Conservation (phyloP, 1,140 invertebrate species). For the Ganaspis sp. region DNA sequence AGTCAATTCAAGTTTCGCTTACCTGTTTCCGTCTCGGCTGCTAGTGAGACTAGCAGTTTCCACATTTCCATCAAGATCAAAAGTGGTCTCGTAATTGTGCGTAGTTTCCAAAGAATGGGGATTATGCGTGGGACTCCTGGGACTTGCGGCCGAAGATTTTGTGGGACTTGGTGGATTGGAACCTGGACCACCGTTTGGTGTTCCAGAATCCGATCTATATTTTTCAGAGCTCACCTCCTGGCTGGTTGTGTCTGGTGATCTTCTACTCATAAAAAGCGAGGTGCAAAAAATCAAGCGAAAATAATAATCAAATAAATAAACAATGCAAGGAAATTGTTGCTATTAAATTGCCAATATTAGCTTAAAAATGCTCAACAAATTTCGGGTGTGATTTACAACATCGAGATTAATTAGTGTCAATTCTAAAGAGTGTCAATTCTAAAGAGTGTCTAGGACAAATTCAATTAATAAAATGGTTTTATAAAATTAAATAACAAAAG, state of each 20-base stretch:
- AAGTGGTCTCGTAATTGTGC: constrained; percentile 89
- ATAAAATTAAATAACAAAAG: too few species aligned
- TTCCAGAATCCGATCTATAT: constrained; percentile 68
- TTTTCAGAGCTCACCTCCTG: constrained; percentile 72
- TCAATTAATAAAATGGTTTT: too few species aligned
- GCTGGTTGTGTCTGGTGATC: constrained; percentile 72
- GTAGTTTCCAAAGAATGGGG: constrained; percentile 66
- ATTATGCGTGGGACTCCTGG: constrained; percentile 67
- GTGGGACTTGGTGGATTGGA: constrained; percentile 71
- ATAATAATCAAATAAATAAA: constrained; percentile 55
- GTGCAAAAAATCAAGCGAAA: constrained; percentile 58
- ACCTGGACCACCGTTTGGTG: constrained; percentile 65
- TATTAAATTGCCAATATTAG: too few species aligned
- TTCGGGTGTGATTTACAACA: too few species aligned
- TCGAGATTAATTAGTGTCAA: too few species aligned
- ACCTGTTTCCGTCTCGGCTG: constrained; percentile 83
- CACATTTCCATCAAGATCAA: constrained; percentile 89
- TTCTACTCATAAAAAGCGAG: constrained; percentile 65
- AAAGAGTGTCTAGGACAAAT: too few species aligned
- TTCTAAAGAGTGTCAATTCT: too few species aligned
- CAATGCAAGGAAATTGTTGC: constrained; percentile 43
- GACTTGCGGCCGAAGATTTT: constrained; percentile 67
- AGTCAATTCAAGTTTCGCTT: constrained; percentile 46
- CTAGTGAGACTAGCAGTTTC: constrained; percentile 82
- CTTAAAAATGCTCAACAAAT: constrained; percentile 9